Conservation (phyloP, 1,140 invertebrate species). For the Ips typographus region DNA sequence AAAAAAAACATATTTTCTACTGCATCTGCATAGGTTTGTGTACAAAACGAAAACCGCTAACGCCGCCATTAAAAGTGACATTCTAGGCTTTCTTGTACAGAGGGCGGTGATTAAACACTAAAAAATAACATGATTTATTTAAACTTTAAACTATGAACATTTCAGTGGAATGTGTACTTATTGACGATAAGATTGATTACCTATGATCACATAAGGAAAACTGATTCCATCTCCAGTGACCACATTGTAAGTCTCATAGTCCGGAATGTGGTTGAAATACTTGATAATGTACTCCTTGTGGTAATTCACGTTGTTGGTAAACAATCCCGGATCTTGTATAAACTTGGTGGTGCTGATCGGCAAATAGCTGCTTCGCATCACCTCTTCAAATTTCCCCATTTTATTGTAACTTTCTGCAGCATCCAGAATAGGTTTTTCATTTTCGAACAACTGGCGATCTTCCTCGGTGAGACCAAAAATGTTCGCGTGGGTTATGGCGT, state of each 20-base stretch:
- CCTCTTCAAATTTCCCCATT: background rate
- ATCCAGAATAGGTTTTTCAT: constrained; percentile 19
- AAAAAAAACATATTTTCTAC: no score
- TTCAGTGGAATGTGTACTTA: no score
- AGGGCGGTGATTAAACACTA: no score
- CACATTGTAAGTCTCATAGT: constrained; percentile 36
- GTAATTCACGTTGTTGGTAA: constrained; percentile 35
- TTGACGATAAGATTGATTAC: no score
- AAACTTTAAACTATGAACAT: no score
- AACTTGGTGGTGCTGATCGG: constrained; percentile 35
- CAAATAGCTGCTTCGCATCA: constrained; percentile 20
- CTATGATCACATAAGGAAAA: constrained; percentile 36
- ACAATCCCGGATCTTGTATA: constrained; percentile 31
- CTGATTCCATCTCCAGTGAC: constrained; percentile 32
- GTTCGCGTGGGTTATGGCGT: background rate
- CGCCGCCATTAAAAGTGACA: no score
- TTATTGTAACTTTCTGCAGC: constrained; percentile 26
- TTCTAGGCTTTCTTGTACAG: no score
- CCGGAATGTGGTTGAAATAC: constrained; percentile 37
- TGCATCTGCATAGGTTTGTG: no score
- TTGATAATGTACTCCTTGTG: constrained; percentile 39
- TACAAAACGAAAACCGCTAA: no score
- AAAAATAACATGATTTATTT: no score
- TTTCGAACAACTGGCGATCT: constrained; percentile 13
- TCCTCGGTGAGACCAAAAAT: constrained; percentile 7